Percentiles rank a stretch among this genome's conserved stretches.
Conservation (phyloP, 2,113 vertebrate genomes). For the Atrichornis clamosus region DNA sequence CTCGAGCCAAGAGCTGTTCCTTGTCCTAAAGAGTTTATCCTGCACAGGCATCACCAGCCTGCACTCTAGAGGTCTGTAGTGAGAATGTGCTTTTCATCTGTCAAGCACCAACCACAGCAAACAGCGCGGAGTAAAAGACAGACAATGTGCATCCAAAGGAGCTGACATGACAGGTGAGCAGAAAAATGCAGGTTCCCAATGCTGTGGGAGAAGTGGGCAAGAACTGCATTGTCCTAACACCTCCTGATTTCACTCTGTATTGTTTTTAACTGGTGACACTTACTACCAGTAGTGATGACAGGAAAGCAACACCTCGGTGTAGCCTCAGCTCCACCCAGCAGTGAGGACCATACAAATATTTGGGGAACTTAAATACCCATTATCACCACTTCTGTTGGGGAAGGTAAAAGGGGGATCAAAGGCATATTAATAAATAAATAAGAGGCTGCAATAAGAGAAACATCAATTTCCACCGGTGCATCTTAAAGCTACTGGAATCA, state of each 20-base stretch:
- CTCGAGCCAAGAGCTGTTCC: not conserved
- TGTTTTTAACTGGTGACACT: not conserved
- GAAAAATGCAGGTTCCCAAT: not conserved
- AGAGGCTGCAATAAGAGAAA: too few relatives aligned
- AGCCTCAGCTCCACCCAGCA: too few relatives aligned
- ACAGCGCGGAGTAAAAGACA: not conserved
- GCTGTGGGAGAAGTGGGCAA: not conserved
- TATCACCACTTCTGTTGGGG: too few relatives aligned
- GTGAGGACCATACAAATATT: too few relatives aligned
- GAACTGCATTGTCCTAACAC: not conserved
- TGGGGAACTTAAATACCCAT: too few relatives aligned
- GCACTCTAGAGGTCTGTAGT: not conserved
- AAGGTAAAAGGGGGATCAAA: too few relatives aligned
- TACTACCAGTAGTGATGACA: not conserved
- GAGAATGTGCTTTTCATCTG: not conserved
- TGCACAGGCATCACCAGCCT: not conserved
- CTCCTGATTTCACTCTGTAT: not conserved
- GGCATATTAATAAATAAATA: too few relatives aligned
- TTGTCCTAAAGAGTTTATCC: not conserved
- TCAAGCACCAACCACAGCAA: not conserved
- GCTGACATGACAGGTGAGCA: not conserved
- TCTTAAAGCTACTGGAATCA: too few relatives aligned
- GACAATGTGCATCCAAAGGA: not conserved
- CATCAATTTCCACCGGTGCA: too few relatives aligned
- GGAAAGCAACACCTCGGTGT: not conserved